phyloP scores from a whole-genome alignment of 1,140 invertebrate species.

The Macrobrachium nipponense region DNA sequence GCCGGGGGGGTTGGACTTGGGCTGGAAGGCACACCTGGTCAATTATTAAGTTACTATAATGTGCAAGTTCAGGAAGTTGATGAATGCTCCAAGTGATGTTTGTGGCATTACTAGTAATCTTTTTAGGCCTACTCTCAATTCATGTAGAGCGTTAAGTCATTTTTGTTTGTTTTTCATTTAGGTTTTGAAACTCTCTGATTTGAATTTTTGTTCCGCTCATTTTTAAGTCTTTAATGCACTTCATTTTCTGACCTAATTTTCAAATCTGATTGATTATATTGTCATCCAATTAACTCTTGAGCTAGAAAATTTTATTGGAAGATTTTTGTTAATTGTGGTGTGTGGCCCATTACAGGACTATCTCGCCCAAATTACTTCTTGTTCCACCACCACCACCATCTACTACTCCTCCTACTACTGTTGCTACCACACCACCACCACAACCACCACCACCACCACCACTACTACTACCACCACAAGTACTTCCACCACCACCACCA shows the following conservation, averaged over 20 bases:
- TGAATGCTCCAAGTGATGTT: no score
- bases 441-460: constrained; percentile 42
- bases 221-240: no score
- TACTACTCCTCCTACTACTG: constrained; percentile 50
- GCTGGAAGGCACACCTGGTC: no score
- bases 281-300: not conserved
- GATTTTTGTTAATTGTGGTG: constrained; percentile 50
- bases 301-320: constrained; percentile 30
- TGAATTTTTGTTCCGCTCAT: no score
- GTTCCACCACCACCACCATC: constrained; percentile 54
- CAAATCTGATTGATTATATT: not conserved
- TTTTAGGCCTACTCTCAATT: no score
- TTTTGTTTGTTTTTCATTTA: no score
- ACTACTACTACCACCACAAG: constrained; percentile 38
- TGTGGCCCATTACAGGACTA: constrained; percentile 58
- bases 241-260: not conserved
- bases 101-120: no score
- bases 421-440: constrained; percentile 39
- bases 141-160: no score
- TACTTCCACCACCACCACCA: constrained; percentile 14
- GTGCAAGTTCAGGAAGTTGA: no score
- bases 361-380: constrained; percentile 57
- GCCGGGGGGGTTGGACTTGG: no score
- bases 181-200: no score
- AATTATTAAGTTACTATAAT: no score